phyloP scores from a whole-genome alignment of 2,113 vertebrate species.

The Clinocottus analis region DNA sequence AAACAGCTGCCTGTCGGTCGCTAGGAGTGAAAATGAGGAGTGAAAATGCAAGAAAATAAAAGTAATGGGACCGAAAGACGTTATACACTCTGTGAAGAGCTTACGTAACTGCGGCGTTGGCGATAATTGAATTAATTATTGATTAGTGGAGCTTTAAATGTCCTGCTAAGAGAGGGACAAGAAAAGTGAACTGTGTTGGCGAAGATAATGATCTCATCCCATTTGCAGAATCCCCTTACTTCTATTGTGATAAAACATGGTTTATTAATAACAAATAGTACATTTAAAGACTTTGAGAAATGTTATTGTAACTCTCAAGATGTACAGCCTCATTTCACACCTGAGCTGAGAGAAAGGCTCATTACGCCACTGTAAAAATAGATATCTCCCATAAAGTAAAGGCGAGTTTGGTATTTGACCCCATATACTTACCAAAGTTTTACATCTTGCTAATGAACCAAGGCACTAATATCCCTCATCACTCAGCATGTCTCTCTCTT shows the following conservation, averaged over 20 bases:
- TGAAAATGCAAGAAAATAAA: neutral
- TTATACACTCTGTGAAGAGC: neutral
- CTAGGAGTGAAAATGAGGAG: neutral
- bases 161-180: neutral
- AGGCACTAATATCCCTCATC: neutral
- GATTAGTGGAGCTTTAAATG: neutral
- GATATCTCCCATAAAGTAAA: conserved; percentile 14
- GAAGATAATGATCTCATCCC: conserved; percentile 9
- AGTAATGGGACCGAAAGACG: neutral
- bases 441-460: conserved; percentile 4
- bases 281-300: neutral
- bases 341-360: neutral
- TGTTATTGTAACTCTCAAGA: conserved; percentile 1
- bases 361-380: conserved; percentile 1
- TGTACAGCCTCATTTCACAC: neutral
- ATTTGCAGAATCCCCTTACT: neutral
- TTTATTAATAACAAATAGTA: conserved; percentile 1
- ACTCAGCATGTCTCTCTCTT: conserved; percentile 11
- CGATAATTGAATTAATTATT: neutral
- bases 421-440: neutral
- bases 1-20: neutral
- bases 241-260: neutral
- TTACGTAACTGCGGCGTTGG: neutral
- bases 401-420: conserved; percentile 8
- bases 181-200: neutral